Percentiles rank a stretch among this genome's conserved stretches.
These are phyloP conservation scores for Archocentrus centrarchus DNA, from an alignment of 2,113 vertebrate genomes.

Conservation along the genomic window DNA sequence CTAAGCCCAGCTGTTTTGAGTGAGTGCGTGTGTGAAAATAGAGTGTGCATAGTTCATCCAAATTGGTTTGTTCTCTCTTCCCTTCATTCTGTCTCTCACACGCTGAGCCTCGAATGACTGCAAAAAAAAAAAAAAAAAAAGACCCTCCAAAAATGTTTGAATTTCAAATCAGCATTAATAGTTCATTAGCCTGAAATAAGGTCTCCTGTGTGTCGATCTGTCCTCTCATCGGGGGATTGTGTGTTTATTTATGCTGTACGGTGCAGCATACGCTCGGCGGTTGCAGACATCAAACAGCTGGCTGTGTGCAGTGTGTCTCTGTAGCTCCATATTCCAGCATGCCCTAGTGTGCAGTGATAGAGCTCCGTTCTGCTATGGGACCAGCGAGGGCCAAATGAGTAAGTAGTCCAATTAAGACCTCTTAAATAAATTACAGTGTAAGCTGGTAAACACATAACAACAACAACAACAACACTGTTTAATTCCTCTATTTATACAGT, in stretches of 20 bases:
- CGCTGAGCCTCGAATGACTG: slow-evolving; percentile 16
- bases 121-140: slow-evolving; percentile 25
- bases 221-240: slow-evolving; percentile 62
- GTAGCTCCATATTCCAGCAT: slow-evolving; percentile 62
- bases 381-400: slow-evolving; percentile 74
- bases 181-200: slow-evolving; percentile 74
- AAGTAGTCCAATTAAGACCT: slow-evolving; percentile 78
- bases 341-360: slow-evolving; percentile 67
- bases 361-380: slow-evolving; percentile 67
- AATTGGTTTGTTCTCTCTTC: slow-evolving; percentile 37
- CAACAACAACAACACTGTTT: slow-evolving; percentile 53
- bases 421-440: slow-evolving; percentile 78
- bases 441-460: slow-evolving; percentile 69
- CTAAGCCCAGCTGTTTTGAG: slow-evolving; percentile 48
- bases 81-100: slow-evolving; percentile 6
- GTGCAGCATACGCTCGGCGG: slow-evolving; percentile 53
- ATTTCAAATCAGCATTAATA: slow-evolving; percentile 78
- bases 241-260: slow-evolving; percentile 72
- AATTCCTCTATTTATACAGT: slow-evolving; percentile 67
- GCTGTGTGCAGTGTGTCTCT: slow-evolving; percentile 68
- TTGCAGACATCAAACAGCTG: slow-evolving; percentile 76
- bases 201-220: slow-evolving; percentile 69
- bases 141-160: slow-evolving; percentile 63
- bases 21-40: slow-evolving; percentile 32
- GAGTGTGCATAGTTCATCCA: slow-evolving; percentile 41